phyloP scores from a whole-genome alignment of 2,888 invertebrate genomes.

The Mythimna loreyi region DNA sequence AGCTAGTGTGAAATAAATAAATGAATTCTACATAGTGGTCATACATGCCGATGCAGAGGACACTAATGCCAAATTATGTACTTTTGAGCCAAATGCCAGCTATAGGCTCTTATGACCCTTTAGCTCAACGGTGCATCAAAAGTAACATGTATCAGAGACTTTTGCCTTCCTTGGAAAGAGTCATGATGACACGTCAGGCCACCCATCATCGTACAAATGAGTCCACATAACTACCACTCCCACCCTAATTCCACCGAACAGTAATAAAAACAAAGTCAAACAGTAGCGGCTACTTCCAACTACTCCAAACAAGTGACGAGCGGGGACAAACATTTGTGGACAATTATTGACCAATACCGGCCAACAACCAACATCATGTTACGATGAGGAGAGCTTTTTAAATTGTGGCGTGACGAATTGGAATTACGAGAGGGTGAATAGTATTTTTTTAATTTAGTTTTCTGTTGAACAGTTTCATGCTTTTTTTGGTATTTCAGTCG shows the following conservation, averaged over 20 bases:
- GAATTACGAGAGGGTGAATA: constrained; percentile 14
- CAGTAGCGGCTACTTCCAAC: constrained; percentile 42
- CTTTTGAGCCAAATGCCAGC: no score
- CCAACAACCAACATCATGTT: constrained; percentile 25
- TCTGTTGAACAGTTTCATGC: not conserved
- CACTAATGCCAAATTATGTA: not conserved
- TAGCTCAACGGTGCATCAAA: not conserved
- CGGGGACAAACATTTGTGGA: constrained; percentile 51
- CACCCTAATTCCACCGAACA: constrained; percentile 41
- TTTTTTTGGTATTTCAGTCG: not conserved
- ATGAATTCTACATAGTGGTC: not conserved
- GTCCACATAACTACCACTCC: constrained; percentile 8
- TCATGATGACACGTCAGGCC: constrained; percentile 14
- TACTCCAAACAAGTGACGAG: constrained; percentile 50
- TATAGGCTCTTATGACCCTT: not conserved
- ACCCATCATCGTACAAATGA: constrained; percentile 31
- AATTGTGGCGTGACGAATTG: constrained; percentile 25
- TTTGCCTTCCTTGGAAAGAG: not conserved
- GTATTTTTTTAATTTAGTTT: not conserved
- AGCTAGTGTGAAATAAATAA: no score
- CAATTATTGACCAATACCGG: constrained; percentile 48
- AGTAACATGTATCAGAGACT: not conserved
- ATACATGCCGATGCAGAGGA: not conserved
- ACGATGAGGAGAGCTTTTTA: constrained; percentile 24
- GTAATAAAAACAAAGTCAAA: constrained; percentile 56